These are phyloP conservation scores for Sorex maritimensis DNA, from an alignment of 2,797 vertebrate species.

Conservation along the genomic window DNA sequence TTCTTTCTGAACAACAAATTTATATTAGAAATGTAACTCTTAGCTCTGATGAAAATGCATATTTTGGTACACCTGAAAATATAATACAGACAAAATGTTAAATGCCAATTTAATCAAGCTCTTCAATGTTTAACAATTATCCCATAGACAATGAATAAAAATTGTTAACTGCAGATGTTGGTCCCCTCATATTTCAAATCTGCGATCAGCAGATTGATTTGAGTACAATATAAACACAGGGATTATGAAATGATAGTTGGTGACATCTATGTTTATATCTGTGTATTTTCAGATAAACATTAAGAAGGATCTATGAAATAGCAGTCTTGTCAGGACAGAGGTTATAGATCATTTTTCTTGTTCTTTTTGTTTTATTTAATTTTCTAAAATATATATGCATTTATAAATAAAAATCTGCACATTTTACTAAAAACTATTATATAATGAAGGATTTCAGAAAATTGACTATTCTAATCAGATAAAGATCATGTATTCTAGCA, in stretches of 20 bases:
- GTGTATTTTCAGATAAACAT: not conserved
- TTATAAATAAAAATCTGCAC: not conserved
- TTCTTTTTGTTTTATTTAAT: not conserved
- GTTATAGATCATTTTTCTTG: not conserved
- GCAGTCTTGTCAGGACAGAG: not conserved
- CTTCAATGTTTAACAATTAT: not conserved
- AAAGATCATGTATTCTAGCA: not conserved
- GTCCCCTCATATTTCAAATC: not conserved
- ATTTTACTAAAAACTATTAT: not conserved
- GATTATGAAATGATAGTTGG: not conserved
- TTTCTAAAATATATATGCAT: conserved; percentile 48
- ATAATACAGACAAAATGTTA: conserved; percentile 43
- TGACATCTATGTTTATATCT: not conserved
- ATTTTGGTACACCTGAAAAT: conserved; percentile 36
- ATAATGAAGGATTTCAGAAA: not conserved
- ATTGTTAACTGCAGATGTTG: not conserved
- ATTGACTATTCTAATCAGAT: not conserved
- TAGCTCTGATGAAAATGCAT: conserved; percentile 35
- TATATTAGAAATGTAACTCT: conserved; percentile 33
- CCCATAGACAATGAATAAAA: not conserved
- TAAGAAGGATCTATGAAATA: not conserved
- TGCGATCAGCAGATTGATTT: not conserved
- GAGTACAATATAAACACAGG: not conserved
- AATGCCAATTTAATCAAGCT: conserved; percentile 25
- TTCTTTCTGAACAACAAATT: conserved; percentile 42